Base-by-base conservation (phyloP, 2,113 vertebrate species). In the Tragelaphus scriptus region DNA sequence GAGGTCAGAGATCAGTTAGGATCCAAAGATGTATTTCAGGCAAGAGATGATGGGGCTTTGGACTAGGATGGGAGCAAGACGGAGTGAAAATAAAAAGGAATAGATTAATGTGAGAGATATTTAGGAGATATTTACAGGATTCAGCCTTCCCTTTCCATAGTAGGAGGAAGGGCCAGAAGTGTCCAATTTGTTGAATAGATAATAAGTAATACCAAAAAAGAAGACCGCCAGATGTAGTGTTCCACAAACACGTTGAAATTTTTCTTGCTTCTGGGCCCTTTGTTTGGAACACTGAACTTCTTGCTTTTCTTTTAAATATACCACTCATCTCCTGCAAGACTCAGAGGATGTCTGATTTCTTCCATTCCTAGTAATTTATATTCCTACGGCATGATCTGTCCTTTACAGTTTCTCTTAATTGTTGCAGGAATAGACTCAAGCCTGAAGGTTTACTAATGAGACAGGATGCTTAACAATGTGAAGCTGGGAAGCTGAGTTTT, bases 401-500 rank as follows among this genome's bases (percentile, higher is more conserved):
- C 71, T 97, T 97, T 88, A 92, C 11, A 95, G 51, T 56, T 85
- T 85, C 63, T 85, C 55, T 91, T 93, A 95, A 97, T 97, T 87
- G 80, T 95, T 95, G 32, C 82, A 82, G 63, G 59, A 61, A 65
- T 79, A 96, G 77, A 89, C 61, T 47, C 51, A 82, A 63, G 68
- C 5, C 30, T 11, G 28, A 88, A 95, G 79, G 12, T 79, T 40
- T 59, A 6, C 86, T 61, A 3, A 30, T 81, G 53, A 44, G 32
- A 6, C 6, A 68, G 28, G 82, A 36, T 84, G n/a, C 7, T 82
- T 36, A 91, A 71, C 58, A 91, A 53, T n/a, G 56, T 63, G 56
- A 95, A 28, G 49, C 19, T 87, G n/a, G 81, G 80, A 95, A 94
- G 91, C 51, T 25, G 86, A 63, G 47, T 65, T 85, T 55, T 80